Base-by-base conservation (phyloP, 23 tunicate species). In the Trididemnum clinides region DNA sequence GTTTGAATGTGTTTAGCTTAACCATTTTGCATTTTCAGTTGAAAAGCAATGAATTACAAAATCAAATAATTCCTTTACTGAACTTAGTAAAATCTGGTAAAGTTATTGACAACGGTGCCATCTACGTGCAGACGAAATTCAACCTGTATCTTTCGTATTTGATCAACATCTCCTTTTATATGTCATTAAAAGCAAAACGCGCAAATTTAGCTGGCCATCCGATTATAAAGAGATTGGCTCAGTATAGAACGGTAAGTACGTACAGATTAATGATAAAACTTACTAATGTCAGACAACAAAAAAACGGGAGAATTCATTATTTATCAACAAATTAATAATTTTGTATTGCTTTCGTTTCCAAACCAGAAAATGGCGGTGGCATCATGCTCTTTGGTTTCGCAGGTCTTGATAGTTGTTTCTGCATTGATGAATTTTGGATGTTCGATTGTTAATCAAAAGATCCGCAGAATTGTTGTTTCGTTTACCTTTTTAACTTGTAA, bases 101-200 rank as follows among this genome's bases (percentile, higher is more conserved):
- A 6, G 78, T 92, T 38, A 32, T 32, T 23, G 97, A 88, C 25
- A 70, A 63, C 18, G 88, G 88, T 7, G 86, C 88, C 5, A 78
- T 81, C 21, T 92, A 73, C 29, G 72, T 92, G 34, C 79, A 64
- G 37, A 75, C 86, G 4, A 88, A 77, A 39, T 87, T 66, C 83
- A 87, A 85, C 23, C 38, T 83, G 32, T 82, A 77, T 39, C 59
- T 64, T 25, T 33, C 87, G 63, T 95, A 95, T 37, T 74, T 89
- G 10, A 50, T 95, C 57, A 95, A 95, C 50, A 81, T 95, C 25
- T 82, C 94, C 3, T 95, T 95, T 82, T 95, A 95, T 44, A 28
- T 95, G 81, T 54, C 84, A 29, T 50, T 95, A 34, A 95, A 85
- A 51, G 65, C 90, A 15, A 89, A 85, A 21, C 57, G 64, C 34